Base-by-base conservation (phyloP, 37 sponge, comb jelly and placozoan species). In the Crambe crambe region DNA sequence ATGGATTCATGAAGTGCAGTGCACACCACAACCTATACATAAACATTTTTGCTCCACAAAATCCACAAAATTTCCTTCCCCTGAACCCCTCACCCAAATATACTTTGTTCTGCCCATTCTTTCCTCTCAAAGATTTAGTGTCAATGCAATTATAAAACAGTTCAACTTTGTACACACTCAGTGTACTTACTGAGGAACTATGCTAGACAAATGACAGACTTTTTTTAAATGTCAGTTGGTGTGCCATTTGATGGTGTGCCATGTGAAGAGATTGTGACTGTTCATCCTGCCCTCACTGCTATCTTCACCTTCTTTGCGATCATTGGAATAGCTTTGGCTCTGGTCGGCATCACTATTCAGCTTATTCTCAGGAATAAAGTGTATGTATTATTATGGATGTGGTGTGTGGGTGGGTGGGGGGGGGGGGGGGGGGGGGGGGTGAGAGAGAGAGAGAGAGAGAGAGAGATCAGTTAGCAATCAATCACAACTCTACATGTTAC, bases 161-260 rank as follows among this genome's bases (percentile, higher is more conserved):
- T 51, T 15, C 54, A 51, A 51, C 9, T 51, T 51, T 51, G 15
- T n/a, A n/a, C n/a, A n/a, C n/a, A n/a, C n/a, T n/a, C n/a, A n/a
- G n/a, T n/a, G n/a, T n/a, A n/a, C n/a, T n/a, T n/a, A n/a, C n/a
- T n/a, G n/a, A n/a, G n/a, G n/a, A n/a, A n/a, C n/a, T n/a, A n/a
- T n/a, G n/a, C n/a, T n/a, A n/a, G n/a, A n/a, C n/a, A n/a, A n/a
- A n/a, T n/a, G n/a, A n/a, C n/a, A n/a, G n/a, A n/a, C n/a, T n/a
- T n/a, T 9, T 51, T 51, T 51, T 51, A 9, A 51, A 15, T 51
- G 15, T 51, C 20, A 58, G 68, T 35, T 67, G 68, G 68, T 25
- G 30, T 76, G 2, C 85, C 85, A 1, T 51, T 66, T 37, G 85
- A 84, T 76, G 85, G 85, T 4, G 29, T 76, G 27, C 70, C 85